These are phyloP conservation scores for Zaprionus kolodkinae DNA, from an alignment of 1,140 invertebrate genomes.

Conservation along the genomic window DNA sequence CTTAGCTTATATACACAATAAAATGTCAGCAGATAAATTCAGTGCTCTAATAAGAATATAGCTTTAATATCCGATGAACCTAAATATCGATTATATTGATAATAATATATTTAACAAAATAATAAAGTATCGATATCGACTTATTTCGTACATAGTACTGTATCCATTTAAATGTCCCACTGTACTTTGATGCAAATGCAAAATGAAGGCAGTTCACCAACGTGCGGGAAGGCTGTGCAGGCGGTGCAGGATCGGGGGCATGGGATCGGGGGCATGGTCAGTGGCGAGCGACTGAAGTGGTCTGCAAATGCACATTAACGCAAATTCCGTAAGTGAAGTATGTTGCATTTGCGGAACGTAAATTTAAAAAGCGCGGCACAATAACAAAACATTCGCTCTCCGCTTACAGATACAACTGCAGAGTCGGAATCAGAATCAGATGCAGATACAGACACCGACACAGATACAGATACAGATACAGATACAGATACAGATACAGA, in stretches of 20 bases:
- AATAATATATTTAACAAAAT: no score
- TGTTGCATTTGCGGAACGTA: slow-evolving; percentile 82
- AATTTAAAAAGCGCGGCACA: slow-evolving; percentile 80
- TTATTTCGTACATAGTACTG: not conserved
- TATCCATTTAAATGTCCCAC: slow-evolving; percentile 11
- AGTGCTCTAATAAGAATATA: no score
- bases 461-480: not conserved
- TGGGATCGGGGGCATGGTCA: not conserved
- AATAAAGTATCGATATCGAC: no score
- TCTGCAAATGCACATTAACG: slow-evolving; percentile 81
- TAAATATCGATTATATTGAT: no score
- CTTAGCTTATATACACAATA: no score
- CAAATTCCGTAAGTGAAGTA: slow-evolving; percentile 83
- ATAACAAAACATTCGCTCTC: slow-evolving; percentile 52
- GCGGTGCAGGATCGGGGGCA: not conserved
- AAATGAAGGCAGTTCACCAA: slow-evolving; percentile 59
- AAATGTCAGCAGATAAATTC: no score
- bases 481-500: slow-evolving; percentile 56
- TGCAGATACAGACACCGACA: not conserved
- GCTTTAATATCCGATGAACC: no score
- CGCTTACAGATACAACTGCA: slow-evolving; percentile 5
- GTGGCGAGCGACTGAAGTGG: slow-evolving; percentile 64
- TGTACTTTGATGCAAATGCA: slow-evolving; percentile 68
- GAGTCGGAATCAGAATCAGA: slow-evolving; percentile 4
- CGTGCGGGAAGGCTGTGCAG: not conserved